Base-by-base conservation (phyloP, 2,888 invertebrate genomes). In the Nezara viridula region DNA sequence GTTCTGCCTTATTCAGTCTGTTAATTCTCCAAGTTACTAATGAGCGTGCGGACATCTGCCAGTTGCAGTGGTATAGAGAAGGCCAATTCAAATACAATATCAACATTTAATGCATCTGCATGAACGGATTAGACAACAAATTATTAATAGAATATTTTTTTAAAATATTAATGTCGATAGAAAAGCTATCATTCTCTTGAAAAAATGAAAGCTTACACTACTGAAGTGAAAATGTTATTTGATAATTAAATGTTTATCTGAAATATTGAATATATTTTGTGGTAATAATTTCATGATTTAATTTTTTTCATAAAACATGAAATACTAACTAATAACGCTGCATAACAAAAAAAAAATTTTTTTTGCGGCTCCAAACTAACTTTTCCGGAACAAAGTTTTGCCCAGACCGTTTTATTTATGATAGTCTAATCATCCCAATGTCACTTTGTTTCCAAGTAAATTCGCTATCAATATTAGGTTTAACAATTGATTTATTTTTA, bases 1-100 rank as follows among this genome's bases (percentile, higher is more conserved):
- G 19, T 86, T 86, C 86, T 86, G 86, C 52, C 52, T 86, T 52
- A 32, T 85, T 52, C 37, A 86, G 49, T 86, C 50, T 55, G 37
- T 50, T 52, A 50, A 24, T 24, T 86, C 52, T 37, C 86, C 24
- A 86, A 86, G 32, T 86, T 85, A 55, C 52, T 52, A 86, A 86
- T n/a, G 37, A 77, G 60, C 27, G 14, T 60, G 60, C 60, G 60
- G 60, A 60, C 60, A 60, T 60, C 60, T 60, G 60, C 60, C 60
- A 60, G 27, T 60, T 60, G 27, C 60, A 60, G 60, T 60, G 16
- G 60, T 60, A 60, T 2, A 27, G 60, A 60, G 27, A 27, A 60
- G 60, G 27, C 27, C 60, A 60, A 60, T 5, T 27, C 60, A 9
- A 60, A 60, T 16, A 60, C 9, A 55, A 27, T 27, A 14, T 32